Base-by-base conservation (phyloP, 1,140 invertebrate species). In the Schlechtendalia chinensis region DNA sequence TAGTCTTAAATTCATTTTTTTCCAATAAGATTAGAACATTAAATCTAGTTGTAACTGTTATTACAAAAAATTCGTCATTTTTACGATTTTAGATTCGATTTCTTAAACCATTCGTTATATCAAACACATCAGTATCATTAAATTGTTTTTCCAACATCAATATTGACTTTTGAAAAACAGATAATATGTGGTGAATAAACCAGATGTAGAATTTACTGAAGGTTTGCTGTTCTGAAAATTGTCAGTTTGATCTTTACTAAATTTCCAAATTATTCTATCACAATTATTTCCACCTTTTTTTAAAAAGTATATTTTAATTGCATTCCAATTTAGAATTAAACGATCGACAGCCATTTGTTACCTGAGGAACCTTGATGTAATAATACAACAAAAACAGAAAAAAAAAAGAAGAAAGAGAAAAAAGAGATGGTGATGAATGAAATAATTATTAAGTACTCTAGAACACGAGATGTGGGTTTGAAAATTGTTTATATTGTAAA, bases 251-350 rank as follows among this genome's bases (percentile, higher is more conserved):
- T 50, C 45, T 27, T 45, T 11, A 45, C 22, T 12, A 50, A 27
- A 72, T 54, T 72, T 24, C 69, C 82, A 74, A 83, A 39, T 39
- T 16, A 63, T 63, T 63, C 39, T 63, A 39, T 63, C 29, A 39
- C 16, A 17, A 32, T 63, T 14, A 3, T 82, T 74, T 82, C n/a
- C n/a, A n/a, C n/a, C n/a, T 32, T 53, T 16, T 47, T 72, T 24
- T 53, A 72, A 16, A 72, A 72, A 72, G n/a, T 72, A 72, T 5
- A 17, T 45, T 71, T 71, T 71, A n/a, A 71, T 47, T 71, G 39
- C n/a, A 22, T 6, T 16, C 39, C 45, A 72, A 50, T 72, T 53
- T 47, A 24, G n/a, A 17, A 72, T 53, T 72, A 72, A 50, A 50
- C 69, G 32, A 5, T 72, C 27, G 0, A 72, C n/a, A 24, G 45